Conservation (phyloP, 1,140 invertebrate species). For the Armadillidium nasatum region DNA sequence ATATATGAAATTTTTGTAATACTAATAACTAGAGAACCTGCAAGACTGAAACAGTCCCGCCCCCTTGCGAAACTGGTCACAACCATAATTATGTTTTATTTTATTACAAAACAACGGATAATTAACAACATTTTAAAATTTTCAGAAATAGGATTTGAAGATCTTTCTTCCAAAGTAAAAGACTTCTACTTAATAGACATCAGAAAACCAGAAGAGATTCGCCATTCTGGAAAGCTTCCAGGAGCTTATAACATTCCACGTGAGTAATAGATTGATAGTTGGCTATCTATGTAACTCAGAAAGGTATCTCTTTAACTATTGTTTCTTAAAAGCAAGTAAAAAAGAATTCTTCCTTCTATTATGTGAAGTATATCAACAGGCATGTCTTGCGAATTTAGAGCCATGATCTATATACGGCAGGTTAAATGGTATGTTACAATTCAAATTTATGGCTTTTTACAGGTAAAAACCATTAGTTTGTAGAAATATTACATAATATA, state of each 20-base stretch:
- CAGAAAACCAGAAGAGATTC: neutral
- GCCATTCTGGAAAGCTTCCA: neutral
- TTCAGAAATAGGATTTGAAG: neutral
- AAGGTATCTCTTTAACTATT: neutral
- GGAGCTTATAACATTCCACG: neutral
- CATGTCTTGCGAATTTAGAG: neutral
- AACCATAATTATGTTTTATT: too few species aligned
- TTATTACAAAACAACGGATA: too few species aligned
- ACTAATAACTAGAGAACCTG: too few species aligned
- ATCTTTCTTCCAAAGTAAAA: neutral
- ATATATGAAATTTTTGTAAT: too few species aligned
- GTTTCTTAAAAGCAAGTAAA: neutral
- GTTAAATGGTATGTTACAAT: neutral
- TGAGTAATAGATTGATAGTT: neutral
- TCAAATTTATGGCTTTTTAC: too few species aligned
- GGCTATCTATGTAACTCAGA: neutral
- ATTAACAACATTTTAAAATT: too few species aligned
- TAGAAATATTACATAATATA: too few species aligned
- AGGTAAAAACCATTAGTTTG: too few species aligned
- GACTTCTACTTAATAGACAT: neutral
- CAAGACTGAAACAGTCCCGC: too few species aligned
- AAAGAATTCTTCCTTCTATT: neutral
- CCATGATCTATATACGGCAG: neutral
- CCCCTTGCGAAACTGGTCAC: too few species aligned
- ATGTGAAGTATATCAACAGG: neutral